Percentiles rank a stretch among this genome's conserved stretches.
Evolutionary conservation across 2,113 vertebrate genomes (phyloP).

Genomic region (Varanus salvator): DNA sequence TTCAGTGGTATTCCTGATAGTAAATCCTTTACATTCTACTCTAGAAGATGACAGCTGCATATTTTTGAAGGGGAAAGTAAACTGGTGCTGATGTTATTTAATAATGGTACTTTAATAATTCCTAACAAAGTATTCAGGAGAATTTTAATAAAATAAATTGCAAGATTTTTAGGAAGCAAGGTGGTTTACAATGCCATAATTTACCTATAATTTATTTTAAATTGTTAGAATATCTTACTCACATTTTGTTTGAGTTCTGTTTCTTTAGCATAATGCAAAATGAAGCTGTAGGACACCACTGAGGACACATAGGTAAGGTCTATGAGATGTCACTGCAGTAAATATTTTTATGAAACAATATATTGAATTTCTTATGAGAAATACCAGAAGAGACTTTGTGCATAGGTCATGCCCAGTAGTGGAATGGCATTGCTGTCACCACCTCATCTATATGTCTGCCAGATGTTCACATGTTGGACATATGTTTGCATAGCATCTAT

Average conservation of each 20-base stretch:
- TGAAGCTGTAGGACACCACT: neutral
- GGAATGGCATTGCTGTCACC: neutral
- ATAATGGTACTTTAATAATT: neutral
- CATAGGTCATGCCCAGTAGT: neutral
- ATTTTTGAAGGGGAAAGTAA: neutral
- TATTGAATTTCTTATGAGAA: neutral
- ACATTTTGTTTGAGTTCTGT: neutral
- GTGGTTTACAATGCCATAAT: neutral
- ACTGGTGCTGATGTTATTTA: neutral
- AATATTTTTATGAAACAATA: neutral
- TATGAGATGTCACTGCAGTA: neutral
- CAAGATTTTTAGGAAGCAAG: neutral
- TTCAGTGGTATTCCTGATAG: neutral
- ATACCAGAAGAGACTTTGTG: neutral
- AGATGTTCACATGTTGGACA: neutral
- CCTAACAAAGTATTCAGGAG: neutral
- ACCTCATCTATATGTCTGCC: neutral
- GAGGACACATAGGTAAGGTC: neutral
- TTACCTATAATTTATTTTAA: neutral
- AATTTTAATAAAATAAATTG: too few relatives aligned
- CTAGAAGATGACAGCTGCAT: neutral
- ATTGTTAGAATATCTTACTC: neutral
- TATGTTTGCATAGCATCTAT: neutral
- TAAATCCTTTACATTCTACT: neutral
- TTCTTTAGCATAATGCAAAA: neutral